A percentile compares a stretch with the other conserved stretches of the same genome.
These are phyloP conservation scores for Gasterosteus aculeatus DNA, from an alignment of 2,113 vertebrate genomes.

Conservation along the genomic window DNA sequence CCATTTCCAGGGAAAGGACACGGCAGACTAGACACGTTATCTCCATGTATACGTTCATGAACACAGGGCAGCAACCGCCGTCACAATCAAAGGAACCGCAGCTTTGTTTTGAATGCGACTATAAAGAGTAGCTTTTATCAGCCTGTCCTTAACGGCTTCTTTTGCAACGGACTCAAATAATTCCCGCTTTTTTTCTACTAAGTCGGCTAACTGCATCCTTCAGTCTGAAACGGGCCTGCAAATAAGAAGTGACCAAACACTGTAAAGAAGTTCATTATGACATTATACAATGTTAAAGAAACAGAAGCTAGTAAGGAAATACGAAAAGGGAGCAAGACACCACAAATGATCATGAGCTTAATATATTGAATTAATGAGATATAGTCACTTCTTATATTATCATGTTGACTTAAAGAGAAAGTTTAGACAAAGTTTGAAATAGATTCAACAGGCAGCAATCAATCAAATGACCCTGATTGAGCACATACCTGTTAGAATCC, in stretches of 20 bases:
- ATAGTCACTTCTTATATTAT: background rate
- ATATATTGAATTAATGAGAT: no score
- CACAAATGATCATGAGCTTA: background rate
- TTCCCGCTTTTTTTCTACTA: background rate
- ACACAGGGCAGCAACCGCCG: conserved; percentile 24
- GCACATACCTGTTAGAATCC: conserved; percentile 44
- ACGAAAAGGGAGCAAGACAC: background rate
- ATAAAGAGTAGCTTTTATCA: conserved; percentile 35
- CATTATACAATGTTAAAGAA: background rate
- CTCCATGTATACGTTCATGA: background rate
- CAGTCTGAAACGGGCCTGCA: background rate
- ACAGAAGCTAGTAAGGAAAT: background rate
- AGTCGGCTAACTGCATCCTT: no score
- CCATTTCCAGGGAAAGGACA: background rate
- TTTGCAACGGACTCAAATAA: conserved; percentile 9
- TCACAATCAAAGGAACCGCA: background rate
- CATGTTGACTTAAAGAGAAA: background rate
- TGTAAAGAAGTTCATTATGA: background rate
- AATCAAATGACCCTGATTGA: no score
- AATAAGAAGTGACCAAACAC: background rate
- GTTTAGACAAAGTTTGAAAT: background rate
- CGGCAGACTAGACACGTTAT: background rate
- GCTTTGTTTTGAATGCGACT: conserved; percentile 7
- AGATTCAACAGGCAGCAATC: background rate
- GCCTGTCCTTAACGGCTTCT: background rate